Percentiles rank a stretch among this genome's conserved stretches.
These are phyloP conservation scores for Tyrannus savana DNA, from an alignment of 2,113 vertebrate species.

Conservation along the genomic window DNA sequence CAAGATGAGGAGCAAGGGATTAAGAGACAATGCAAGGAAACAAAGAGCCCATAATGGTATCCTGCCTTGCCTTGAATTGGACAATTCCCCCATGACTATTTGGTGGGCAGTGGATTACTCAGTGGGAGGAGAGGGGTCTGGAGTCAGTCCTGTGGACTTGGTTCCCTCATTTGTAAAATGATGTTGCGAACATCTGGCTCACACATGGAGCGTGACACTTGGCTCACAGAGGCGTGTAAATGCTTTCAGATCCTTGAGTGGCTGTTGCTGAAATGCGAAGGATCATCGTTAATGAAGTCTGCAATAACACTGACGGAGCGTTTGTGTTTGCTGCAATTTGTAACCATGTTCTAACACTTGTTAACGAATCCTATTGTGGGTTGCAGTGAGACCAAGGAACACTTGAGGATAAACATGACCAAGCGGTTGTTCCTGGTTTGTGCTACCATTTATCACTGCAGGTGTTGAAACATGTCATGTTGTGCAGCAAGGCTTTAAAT, in stretches of 20 bases:
- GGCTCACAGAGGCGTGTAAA: constrained; percentile 45
- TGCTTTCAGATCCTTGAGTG: constrained; percentile 59
- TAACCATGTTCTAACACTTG: constrained; percentile 53
- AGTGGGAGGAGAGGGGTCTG: constrained; percentile 54
- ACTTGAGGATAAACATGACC: constrained; percentile 46
- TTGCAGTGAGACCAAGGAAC: neutral
- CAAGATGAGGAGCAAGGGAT: neutral
- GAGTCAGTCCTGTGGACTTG: constrained; percentile 42
- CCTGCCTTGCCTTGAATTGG: constrained; percentile 44
- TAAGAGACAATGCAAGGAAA: constrained; percentile 38
- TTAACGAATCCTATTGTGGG: constrained; percentile 54
- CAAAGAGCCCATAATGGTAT: constrained; percentile 41
- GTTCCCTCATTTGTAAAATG: constrained; percentile 24
- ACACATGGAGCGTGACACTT: constrained; percentile 59
- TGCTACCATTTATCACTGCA: constrained; percentile 42
- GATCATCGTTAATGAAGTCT: constrained; percentile 56
- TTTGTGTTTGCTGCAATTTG: constrained; percentile 62
- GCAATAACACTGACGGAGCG: constrained; percentile 49
- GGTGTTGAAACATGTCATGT: constrained; percentile 47
- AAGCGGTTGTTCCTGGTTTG: constrained; percentile 17
- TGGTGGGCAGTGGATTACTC: constrained; percentile 53
- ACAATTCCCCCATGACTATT: constrained; percentile 48
- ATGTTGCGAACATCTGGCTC: constrained; percentile 59
- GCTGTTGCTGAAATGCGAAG: constrained; percentile 65
- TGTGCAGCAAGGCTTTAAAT: constrained; percentile 36